Base-by-base conservation (phyloP, 1,140 invertebrate genomes). In the Drosophila navojoa region DNA sequence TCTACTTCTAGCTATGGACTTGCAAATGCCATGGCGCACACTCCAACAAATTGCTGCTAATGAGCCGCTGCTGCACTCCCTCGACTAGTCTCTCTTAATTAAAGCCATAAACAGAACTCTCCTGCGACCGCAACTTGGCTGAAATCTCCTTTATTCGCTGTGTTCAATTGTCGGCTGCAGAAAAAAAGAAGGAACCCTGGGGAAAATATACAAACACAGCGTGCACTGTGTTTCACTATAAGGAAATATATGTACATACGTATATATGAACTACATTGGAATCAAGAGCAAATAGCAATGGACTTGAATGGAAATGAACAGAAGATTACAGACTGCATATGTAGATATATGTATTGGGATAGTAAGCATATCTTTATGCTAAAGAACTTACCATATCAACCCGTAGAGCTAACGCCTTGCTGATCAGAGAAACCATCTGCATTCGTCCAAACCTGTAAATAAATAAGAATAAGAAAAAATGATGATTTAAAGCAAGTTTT, bases 401-500 rank as follows among this genome's bases (percentile, higher is more conserved):
- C 19, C 3, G 19, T 22, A 22, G 1, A 2, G 19, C 19, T 22
- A 22, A 22, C 19, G 19, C 19, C 2, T 22, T 22, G 19, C 1
- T 22, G 19, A 22, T 1, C 19, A 2, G 19, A 1, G 19, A 22
- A 22, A 2, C 19, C 19, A 2, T 1, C 19, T 22, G 27, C 27
- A 29, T 29, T 29, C 27, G 27, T 0, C 3, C 5, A 29, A 29
- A 4, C 27, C 27, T 6, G 27, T 29, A 29, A 29, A 29, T 5
- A 29, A 29, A 29, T 5, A 29, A 32, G 6, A 29, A 29, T 5
- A 29, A 32, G 6, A 32, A 9, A 32, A 38, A 38, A 89, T 89
- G 80, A 84, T 87, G 84, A 84, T 87, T 87, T 84, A 89, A 80
- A 77, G 84, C 84, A 89, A 87, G 89, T 89, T 89, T 89, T 84